Conservation (phyloP, 1,140 invertebrate species). For the Drosophila trapezifrons region DNA sequence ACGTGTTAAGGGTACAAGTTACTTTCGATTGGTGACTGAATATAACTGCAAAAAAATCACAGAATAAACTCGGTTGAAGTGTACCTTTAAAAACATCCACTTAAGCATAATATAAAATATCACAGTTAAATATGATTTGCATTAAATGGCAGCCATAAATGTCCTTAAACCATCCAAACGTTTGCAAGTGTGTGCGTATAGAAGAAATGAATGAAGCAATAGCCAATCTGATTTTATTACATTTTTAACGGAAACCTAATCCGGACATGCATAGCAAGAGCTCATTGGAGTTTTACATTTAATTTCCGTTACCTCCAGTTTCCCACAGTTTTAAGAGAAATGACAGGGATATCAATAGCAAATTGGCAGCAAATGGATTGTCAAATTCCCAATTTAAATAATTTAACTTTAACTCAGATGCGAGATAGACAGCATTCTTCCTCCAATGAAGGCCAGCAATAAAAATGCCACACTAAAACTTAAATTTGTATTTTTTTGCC, state of each 20-base stretch:
- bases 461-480: conserved; percentile 4
- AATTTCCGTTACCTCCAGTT: conserved; percentile 18
- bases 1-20: conserved; percentile 10
- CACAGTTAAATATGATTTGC: neutral
- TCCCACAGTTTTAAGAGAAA: conserved; percentile 20
- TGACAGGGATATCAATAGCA: conserved; percentile 28
- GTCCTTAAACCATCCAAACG: conserved; percentile 3
- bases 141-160: neutral
- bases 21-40: conserved; percentile 9
- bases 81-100: neutral
- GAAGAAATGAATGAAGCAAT: conserved; percentile 2
- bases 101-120: no score
- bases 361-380: conserved; percentile 31
- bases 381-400: conserved; percentile 1
- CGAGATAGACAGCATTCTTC: conserved; percentile 9
- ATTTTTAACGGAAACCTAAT: conserved; percentile 25
- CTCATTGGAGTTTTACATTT: conserved; percentile 54
- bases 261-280: conserved; percentile 33
- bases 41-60: neutral
- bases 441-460: neutral
- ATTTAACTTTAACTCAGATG: neutral
- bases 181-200: neutral
- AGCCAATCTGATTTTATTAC: conserved; percentile 2
- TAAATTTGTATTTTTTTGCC: conserved; percentile 30
- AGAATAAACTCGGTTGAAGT: neutral